Evolutionary conservation across 37 sponge, comb jelly and placozoan genomes (phyloP), one percentile per base, ranked within the genome.

Genomic region (Mnemiopsis leidyi): DNA sequence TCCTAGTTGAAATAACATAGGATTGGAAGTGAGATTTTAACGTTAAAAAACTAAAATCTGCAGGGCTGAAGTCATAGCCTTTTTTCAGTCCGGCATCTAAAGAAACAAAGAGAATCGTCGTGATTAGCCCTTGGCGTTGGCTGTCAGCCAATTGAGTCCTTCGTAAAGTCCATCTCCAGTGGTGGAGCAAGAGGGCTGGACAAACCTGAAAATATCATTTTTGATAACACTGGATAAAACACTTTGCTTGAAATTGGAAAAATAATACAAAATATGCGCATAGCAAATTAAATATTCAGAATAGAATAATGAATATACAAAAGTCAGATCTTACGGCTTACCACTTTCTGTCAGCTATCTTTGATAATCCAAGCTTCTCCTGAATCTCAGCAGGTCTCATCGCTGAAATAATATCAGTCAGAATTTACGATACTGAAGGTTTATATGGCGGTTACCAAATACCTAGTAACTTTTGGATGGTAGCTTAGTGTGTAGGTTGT

Each of bases 181-280:
- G 21, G 95, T 95, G 36, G 99, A 96, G 94, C 97, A 97, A 9
- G 99, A 98, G 0, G 99, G 99, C 95, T 98, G 99, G 0, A 98
- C 99, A 68, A 85, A 85, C 90, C 90, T 85, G 61, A 2, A 38
- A 2, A 21, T 26, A 25, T n/a, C 16, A 7, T 73, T 26, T 21
- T 5, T 73, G 18, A 21, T 61, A 61, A 61, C 68, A 21, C 18
- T 61, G 73, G n/a, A n/a, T n/a, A n/a, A n/a, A n/a, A n/a, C n/a
- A n/a, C n/a, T n/a, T n/a, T n/a, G n/a, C n/a, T n/a, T n/a, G n/a
- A n/a, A n/a, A n/a, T n/a, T n/a, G n/a, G n/a, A n/a, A n/a, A n/a
- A n/a, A n/a, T n/a, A n/a, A n/a, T n/a, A n/a, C n/a, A n/a, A n/a
- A n/a, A n/a, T n/a, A n/a, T n/a, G n/a, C n/a, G n/a, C n/a, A n/a